A percentile compares a stretch with the other conserved stretches of the same genome.
These are phyloP conservation scores for Cercocebus atys DNA, from an alignment of 2,113 vertebrate genomes.

Conservation along the genomic window DNA sequence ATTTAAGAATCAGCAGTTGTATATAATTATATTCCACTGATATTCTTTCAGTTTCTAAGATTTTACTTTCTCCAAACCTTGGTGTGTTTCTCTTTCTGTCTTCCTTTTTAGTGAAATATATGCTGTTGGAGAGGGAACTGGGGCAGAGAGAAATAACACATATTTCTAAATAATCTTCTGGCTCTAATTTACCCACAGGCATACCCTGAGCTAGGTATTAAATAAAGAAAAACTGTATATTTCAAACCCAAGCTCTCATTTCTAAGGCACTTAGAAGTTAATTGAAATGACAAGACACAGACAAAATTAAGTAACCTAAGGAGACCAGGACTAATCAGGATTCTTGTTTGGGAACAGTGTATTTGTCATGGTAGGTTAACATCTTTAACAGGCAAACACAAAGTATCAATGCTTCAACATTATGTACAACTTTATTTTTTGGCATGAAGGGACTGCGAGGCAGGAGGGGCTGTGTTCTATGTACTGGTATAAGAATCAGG, in stretches of 20 bases:
- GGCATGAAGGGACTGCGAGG: background rate
- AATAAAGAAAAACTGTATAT: background rate
- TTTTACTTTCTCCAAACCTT: background rate
- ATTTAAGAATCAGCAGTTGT: background rate
- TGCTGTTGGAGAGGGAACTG: background rate
- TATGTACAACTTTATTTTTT: background rate
- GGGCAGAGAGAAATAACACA: background rate
- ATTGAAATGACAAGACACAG: background rate
- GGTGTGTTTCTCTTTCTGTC: background rate
- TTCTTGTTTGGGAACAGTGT: background rate
- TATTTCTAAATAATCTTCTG: background rate
- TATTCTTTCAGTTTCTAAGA: background rate
- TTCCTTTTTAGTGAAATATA: background rate
- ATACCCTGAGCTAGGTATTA: background rate
- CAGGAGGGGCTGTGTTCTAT: background rate
- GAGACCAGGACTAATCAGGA: background rate
- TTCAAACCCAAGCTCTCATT: background rate
- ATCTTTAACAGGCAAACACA: background rate
- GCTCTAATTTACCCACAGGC: background rate
- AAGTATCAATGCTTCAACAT: background rate
- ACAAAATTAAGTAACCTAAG: background rate
- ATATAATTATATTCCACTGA: background rate
- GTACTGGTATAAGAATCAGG: background rate
- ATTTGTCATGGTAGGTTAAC: background rate
- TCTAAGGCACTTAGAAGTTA: background rate